Base-by-base conservation (phyloP, 1,140 invertebrate genomes). In the Leptoteleia sp. region DNA sequence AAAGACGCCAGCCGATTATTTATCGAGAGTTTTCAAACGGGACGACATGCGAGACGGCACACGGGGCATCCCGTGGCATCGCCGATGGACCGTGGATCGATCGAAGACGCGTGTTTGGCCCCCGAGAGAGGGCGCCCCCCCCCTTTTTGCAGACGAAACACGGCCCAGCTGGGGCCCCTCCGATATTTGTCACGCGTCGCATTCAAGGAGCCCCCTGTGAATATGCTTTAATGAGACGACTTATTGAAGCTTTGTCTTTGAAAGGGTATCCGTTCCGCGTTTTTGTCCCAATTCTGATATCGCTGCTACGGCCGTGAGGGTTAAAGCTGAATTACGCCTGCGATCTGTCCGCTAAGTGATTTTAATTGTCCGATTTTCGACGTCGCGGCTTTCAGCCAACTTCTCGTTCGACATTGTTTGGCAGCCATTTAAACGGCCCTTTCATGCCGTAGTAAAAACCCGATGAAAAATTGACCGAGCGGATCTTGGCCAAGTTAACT, bases 71-170 rank as follows among this genome's bases (percentile, higher is more conserved):
- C 72, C 35, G 65, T 65, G 65, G 42, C 59, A 73, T 79, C 76
- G 76, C 25, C 76, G 76, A 78, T 78, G 61, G 31, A 52, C 52
- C 52, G n/a, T n/a, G 54, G 52, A 75, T 79, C 76, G 76, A 79
- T 75, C 64, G 37, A 72, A 65, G 59, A 62, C 35, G 37, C 50
- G 55, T 37, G 27, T n/a, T n/a, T n/a, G n/a, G n/a, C n/a, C 43
- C 13, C 45, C 4, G 16, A 48, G 54, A 27, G 52, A n/a, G n/a
- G n/a, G n/a, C n/a, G n/a, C n/a, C n/a, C n/a, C n/a, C n/a, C n/a
- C n/a, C n/a, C n/a, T n/a, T n/a, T n/a, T n/a, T n/a, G n/a, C n/a
- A n/a, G n/a, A n/a, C n/a, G n/a, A 76, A 70, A 61, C 42, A 71
- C 37, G 61, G n/a, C n/a, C n/a, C 76, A 79, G 70, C 76, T 79